phyloP scores from a whole-genome alignment of 2,888 invertebrate species.

The Zhuqinia jingwanae region DNA sequence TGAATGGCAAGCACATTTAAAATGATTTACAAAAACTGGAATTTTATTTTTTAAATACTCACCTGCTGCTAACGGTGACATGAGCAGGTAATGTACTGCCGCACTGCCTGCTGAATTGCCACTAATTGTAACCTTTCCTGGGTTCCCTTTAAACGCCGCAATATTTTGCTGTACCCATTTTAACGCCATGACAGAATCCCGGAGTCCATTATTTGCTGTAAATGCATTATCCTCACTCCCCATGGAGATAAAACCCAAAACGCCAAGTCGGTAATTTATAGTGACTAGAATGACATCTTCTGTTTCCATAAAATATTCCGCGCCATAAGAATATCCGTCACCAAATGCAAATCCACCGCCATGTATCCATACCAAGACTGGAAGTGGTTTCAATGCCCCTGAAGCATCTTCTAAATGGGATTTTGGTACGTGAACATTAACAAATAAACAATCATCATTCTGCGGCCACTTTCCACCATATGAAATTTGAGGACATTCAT shows the following conservation, averaged over 20 bases:
- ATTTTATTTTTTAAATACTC: background rate
- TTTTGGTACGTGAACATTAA: constrained; percentile 29
- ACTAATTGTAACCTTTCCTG: constrained; percentile 12
- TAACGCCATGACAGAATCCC: background rate
- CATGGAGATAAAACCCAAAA: constrained; percentile 6
- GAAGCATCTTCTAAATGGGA: background rate
- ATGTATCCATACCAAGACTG: constrained; percentile 25
- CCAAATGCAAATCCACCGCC: constrained; percentile 44
- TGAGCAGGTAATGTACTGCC: constrained; percentile 30
- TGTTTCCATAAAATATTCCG: constrained; percentile 45
- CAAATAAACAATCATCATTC: constrained; percentile 25
- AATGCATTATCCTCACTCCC: background rate
- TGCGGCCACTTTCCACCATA: background rate
- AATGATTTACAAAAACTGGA: background rate
- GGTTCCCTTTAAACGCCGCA: constrained; percentile 23
- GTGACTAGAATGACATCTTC: constrained; percentile 11
- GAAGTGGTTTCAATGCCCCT: background rate
- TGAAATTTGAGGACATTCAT: background rate
- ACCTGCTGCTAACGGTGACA: constrained; percentile 31
- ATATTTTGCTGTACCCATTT: constrained; percentile 38
- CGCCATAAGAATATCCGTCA: constrained; percentile 2
- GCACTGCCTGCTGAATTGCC: constrained; percentile 37
- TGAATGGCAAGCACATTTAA: too few relatives aligned
- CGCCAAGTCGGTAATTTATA: constrained; percentile 15
- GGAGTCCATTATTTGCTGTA: constrained; percentile 12